Evolutionary conservation across 1,140 invertebrate genomes (phyloP), one percentile per base, ranked within the genome.

Genomic region (Orchesella cincta): DNA sequence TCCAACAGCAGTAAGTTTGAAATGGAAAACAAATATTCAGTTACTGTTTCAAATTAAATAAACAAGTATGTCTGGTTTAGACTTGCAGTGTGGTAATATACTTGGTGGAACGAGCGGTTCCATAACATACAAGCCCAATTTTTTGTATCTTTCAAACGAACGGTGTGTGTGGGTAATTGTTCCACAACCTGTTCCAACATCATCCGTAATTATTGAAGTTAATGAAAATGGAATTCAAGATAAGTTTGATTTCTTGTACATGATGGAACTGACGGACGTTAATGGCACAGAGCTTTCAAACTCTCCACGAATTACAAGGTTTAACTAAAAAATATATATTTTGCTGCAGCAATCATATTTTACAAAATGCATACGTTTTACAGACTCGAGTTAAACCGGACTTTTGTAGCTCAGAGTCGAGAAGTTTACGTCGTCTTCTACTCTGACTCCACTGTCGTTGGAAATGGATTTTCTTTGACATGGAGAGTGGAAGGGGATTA

Each of bases 341-440:
- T n/a, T n/a, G n/a, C n/a, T n/a, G n/a, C n/a, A n/a, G n/a, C n/a
- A n/a, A n/a, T n/a, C n/a, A n/a, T n/a, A n/a, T n/a, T n/a, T n/a
- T n/a, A n/a, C n/a, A n/a, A n/a, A n/a, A n/a, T n/a, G n/a, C n/a
- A n/a, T n/a, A n/a, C n/a, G n/a, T n/a, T n/a, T n/a, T n/a, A n/a
- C n/a, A n/a, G 54, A 57, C 62, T 67, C n/a, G 62, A 29, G 1
- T 29, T 26, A 8, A 31, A 67, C 62, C 26, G 62, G 12, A 67
- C 3, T 31, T 67, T 31, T 33, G 62, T 31, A 67, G 62, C 62
- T 5, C 14, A 33, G 8, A 67, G 62, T 29, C 2, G 62, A n/a
- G 62, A 67, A 31, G 28, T 67, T 8, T 67, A 67, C 62, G 31
- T 67, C n/a, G 62, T 67, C 2, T 67, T 67, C n/a, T 67, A 67